A percentile compares a stretch with the other conserved stretches of the same genome.
phyloP scores from a whole-genome alignment of 2,888 invertebrate species.

The Hydriomena furcata region DNA sequence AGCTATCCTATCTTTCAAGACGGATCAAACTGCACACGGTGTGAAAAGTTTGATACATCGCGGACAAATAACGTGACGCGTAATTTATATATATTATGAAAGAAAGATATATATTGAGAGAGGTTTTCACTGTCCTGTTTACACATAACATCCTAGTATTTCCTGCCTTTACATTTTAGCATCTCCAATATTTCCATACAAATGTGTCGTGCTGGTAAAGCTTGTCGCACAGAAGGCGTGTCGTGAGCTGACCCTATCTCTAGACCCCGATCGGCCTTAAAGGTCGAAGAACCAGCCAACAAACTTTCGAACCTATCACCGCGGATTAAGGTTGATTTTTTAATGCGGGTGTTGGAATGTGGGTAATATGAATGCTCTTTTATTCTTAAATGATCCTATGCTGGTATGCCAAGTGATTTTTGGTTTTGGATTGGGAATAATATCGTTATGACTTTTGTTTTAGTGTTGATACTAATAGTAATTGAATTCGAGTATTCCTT shows the following conservation, averaged over 20 bases:
- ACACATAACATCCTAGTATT: too few relatives aligned
- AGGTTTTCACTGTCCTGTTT: too few relatives aligned
- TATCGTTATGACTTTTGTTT: too few relatives aligned
- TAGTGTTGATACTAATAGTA: too few relatives aligned
- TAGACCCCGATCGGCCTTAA: slow-evolving; percentile 57
- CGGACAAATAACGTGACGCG: too few relatives aligned
- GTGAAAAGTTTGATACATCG: too few relatives aligned
- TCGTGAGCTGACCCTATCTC: slow-evolving; percentile 53
- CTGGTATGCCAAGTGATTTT: slow-evolving; percentile 11
- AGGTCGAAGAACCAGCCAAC: slow-evolving; percentile 45
- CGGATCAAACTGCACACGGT: too few relatives aligned
- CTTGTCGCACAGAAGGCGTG: slow-evolving; percentile 36
- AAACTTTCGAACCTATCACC: slow-evolving; percentile 1
- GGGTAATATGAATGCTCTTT: slow-evolving; percentile 19
- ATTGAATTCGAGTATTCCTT: too few relatives aligned
- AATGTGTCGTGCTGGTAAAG: slow-evolving; percentile 20
- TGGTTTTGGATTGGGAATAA: not conserved
- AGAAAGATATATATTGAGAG: too few relatives aligned
- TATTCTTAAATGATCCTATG: slow-evolving; percentile 29
- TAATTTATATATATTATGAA: too few relatives aligned
- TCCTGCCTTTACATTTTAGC: slow-evolving; percentile 6
- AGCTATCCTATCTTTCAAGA: too few relatives aligned
- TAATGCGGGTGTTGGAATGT: slow-evolving; percentile 9
- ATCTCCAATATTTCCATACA: slow-evolving; percentile 16
- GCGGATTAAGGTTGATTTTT: not conserved